phyloP scores from a whole-genome alignment of 1,140 invertebrate species.

The Sitobion miscanthi region DNA sequence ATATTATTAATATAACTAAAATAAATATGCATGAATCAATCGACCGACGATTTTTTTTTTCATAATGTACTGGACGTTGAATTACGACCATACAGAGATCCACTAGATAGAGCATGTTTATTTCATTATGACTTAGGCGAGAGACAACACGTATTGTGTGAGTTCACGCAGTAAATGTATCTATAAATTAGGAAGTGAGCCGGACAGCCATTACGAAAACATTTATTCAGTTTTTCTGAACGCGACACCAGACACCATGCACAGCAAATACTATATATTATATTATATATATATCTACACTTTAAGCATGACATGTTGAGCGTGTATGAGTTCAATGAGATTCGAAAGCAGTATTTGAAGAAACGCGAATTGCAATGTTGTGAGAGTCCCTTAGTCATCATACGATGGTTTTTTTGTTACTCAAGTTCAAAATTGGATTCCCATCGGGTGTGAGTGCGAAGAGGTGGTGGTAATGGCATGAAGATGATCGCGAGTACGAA shows the following conservation, averaged over 20 bases:
- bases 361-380: background rate
- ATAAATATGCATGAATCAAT: background rate
- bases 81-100: background rate
- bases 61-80: background rate
- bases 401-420: background rate
- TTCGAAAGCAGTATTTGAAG: background rate
- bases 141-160: background rate
- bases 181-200: background rate
- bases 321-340: background rate
- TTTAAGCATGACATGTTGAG: background rate
- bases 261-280: background rate
- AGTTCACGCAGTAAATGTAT: background rate
- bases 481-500: background rate
- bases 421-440: background rate
- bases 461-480: background rate
- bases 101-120: background rate
- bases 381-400: background rate
- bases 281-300: background rate
- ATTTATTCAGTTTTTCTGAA: conserved; percentile 20
- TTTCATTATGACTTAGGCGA: conserved; percentile 9
- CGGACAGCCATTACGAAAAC: background rate
- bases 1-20: background rate
- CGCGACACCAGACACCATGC: background rate
- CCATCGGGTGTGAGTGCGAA: accelerated
- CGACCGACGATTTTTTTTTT: background rate